Evolutionary conservation across 1,140 invertebrate species (phyloP), one percentile per base, ranked within the genome.

Genomic region (Cydia pomonella): DNA sequence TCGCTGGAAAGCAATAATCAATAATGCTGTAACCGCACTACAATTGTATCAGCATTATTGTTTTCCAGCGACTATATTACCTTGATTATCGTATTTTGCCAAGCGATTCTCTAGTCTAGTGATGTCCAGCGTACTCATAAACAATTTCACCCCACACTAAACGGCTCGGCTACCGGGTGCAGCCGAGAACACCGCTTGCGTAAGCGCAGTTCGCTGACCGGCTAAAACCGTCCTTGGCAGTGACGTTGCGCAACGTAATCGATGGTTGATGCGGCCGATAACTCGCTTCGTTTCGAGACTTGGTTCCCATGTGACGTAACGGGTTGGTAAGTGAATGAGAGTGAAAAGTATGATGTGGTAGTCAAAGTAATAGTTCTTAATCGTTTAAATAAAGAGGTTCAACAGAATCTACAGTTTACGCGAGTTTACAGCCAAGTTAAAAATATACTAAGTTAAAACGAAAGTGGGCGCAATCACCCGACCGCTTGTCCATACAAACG

Each of bases 201-300:
- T 9, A 59, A 59, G 50, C 50, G 50, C 53, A 23, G 53, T 59
- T 59, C 53, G 21, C 21, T 59, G 53, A 59, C 53, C 53, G 53
- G 53, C 53, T 59, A 59, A 59, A 59, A 59, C 53, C 53, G 53
- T 59, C 53, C 53, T 59, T 59, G 53, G 53, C 53, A 59, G 53
- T 59, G 53, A 23, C 21, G 53, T 59, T 59, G 53, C 21, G 9
- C 53, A 59, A 59, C 53, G 71, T 73, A 76, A 78, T 75, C 77
- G 80, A 81, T 83, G 82, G 80, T 82, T 80, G 75, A 74, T 62
- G 72, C 72, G 79, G 80, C 77, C 80, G 75, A 76, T 50, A 50
- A 18, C 47, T 50, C 44, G 44, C 12, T 13, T 13, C n/a, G 50
- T 53, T 21, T 53, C 50, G 50, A n/a, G 16, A 9, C 3, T 53